A percentile compares a stretch with the other conserved stretches of the same genome.
Evolutionary conservation across 2,888 invertebrate species (phyloP).

Genomic region (Parthenolecanium corni): DNA sequence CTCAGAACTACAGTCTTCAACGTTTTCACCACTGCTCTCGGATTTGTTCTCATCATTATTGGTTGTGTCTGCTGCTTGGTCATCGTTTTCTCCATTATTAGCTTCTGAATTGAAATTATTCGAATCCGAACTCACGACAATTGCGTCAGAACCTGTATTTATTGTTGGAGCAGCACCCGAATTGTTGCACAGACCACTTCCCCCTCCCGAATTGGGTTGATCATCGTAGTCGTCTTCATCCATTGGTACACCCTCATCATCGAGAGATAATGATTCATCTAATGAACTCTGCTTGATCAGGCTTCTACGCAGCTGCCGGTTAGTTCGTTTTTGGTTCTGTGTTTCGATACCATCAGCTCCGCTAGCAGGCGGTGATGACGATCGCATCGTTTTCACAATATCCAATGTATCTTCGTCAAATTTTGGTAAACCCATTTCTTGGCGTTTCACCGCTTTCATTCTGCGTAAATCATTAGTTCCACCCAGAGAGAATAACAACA

Average conservation of each 20-base stretch:
- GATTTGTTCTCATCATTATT: background rate
- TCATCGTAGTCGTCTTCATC: constrained; percentile 47
- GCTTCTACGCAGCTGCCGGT: constrained; percentile 39
- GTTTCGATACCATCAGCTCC: constrained; percentile 79
- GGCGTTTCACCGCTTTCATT: constrained; percentile 45
- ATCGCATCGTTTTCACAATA: constrained; percentile 85
- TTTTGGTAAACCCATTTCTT: constrained; percentile 50
- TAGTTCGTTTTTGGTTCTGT: constrained; percentile 38
- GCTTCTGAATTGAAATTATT: background rate
- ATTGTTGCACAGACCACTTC: background rate
- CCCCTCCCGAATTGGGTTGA: constrained; percentile 31
- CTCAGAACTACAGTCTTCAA: background rate
- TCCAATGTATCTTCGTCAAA: constrained; percentile 86
- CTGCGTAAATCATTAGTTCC: constrained; percentile 74
- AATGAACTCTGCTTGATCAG: constrained; percentile 86
- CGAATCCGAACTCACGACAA: background rate
- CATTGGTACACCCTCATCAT: constrained; percentile 36
- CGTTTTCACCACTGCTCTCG: background rate
- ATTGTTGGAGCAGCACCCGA: background rate
- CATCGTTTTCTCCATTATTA: constrained; percentile 1
- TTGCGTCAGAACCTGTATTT: background rate
- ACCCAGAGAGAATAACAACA: constrained; percentile 80
- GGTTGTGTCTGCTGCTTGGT: background rate
- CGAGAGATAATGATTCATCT: constrained; percentile 53
- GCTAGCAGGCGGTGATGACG: constrained; percentile 88